Evolutionary conservation across 2,888 invertebrate species (phyloP), one percentile per base, ranked within the genome.

Genomic region (Timandra comae): DNA sequence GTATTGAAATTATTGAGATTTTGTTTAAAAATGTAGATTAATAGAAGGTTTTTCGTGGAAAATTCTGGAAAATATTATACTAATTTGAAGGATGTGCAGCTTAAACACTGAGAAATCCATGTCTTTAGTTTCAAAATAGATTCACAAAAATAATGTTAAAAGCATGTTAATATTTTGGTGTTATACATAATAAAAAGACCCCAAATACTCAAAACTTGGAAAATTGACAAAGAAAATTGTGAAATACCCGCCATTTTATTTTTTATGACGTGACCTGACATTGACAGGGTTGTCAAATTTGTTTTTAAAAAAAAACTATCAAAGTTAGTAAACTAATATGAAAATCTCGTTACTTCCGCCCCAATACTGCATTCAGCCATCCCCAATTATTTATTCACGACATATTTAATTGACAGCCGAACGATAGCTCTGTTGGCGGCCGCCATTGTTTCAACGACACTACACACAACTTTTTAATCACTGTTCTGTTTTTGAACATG

Each of bases 321-420:
- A 20, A 20, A 20, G n/a, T 21, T 21, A 7, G 3, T 21, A 7
- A 3, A 6, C 3, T 26, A 10, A 4, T 46, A 45, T 44, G 30
- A 8, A 20, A 2, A 19, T 27, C 9, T 27, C 6, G n/a, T 12
- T 33, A 16, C 29, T 16, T 34, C 20, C 7, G 3, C n/a, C n/a
- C n/a, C n/a, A n/a, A n/a, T 36, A 9, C 29, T 8, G 33, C 26
- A 59, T 61, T n/a, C 38, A 3, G 13, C 46, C 40, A 27, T 50
- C 55, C 64, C 46, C 63, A 70, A 76, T 76, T 57, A 73, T 58
- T 75, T 71, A 75, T 76, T 71, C 64, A 75, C 51, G 50, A 57
- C 56, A 53, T 60, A 61, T 62, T 58, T 68, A 68, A 70, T 69
- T 63, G 68, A 64, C 61, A 50, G 43, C 46, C n/a, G 49, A 46